Base-by-base conservation (phyloP, 2,113 vertebrate species). In the Sylvia atricapilla region DNA sequence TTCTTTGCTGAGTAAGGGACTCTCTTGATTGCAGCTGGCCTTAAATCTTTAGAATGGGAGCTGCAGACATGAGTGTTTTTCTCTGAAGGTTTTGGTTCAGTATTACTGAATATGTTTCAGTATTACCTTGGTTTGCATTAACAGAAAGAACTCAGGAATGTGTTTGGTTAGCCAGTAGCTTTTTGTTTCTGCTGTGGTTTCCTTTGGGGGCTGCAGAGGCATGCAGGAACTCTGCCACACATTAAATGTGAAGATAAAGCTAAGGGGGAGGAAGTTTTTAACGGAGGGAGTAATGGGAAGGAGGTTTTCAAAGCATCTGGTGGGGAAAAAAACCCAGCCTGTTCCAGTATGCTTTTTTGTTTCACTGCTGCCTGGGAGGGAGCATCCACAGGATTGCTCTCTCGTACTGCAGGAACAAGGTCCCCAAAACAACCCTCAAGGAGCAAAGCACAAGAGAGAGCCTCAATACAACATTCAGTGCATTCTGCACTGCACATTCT, bases 151-250 rank as follows among this genome's bases (percentile, higher is more conserved):
- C 49, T 49, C 25, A 4, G 44, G 58, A 56, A 62, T 55, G 59
- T 5, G 47, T 23, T 69, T 30, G 41, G 73, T 88, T 35, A 91
- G 70, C 58, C 84, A 75, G 56, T 35, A 92, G 85, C 85, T 78
- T 93, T 88, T 67, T 78, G 44, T 70, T 95, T 87, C 55, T 0
- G 39, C 76, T 90, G 90, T 1, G 94, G 96, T 95, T 96, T 97
- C 93, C 95, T 94, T 17, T 80, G 56, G 47, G 85, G 90, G 55
- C 53, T 93, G 79, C 44, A 90, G 55, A 92, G 17, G 43, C 84
- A 76, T 21, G 55, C 79, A 95, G 84, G 88, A 96, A 91, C 75
- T 74, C 67, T 81, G 72, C 33, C 68, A 47, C 4, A 1, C 80
- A 43, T 75, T 77, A 77, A 83, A 44, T 9, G 15, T 46, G 59